Evolutionary conservation across 1,140 invertebrate species (phyloP), one percentile per base, ranked within the genome.

Genomic region (Papilio polytes): DNA sequence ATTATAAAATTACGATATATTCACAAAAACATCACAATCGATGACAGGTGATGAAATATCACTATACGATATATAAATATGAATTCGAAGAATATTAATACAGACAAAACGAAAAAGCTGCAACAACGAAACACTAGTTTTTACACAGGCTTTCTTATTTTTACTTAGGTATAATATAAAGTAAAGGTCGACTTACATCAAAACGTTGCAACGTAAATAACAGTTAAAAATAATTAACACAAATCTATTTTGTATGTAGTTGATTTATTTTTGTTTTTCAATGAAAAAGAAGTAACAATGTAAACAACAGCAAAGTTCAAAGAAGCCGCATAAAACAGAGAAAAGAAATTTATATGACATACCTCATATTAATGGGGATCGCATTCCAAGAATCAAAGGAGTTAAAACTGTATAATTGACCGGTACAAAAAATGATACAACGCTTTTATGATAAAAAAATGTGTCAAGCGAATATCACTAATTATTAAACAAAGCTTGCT

Each of bases 361-460:
- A 70, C 10, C 13, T 70, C 26, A 70, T 70, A 70, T 18, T 70
- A 70, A 70, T 70, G 63, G 26, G 22, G 63, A 70, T 70, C 31
- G 26, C 63, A 70, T 70, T 70, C 63, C 63, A 70, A 70, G 63
- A 63, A 78, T 78, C 77, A 78, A 78, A 78, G 77, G 22, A 66
- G 18, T 78, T 59, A 41, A 78, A 78, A 63, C 36, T 9, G 36
- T 78, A 44, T 78, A 78, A 78, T 78, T 78, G 77, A 36, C 56
- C 77, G 77, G 53, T 78, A 41, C 56, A 18, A 78, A 66, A 78
- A 66, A 78, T 18, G 36, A 20, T 56, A 41, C 36, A 59, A 20
- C 12, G 63, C 36, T 78, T 63, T 78, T 78, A 63, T 44, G 56
- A 78, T 78, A 78, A 78, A 78, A n/a, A 78, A 78, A 78, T 44